These are phyloP conservation scores for Heliconius ethilla DNA, from an alignment of 2,888 invertebrate species.

Conservation along the genomic window DNA sequence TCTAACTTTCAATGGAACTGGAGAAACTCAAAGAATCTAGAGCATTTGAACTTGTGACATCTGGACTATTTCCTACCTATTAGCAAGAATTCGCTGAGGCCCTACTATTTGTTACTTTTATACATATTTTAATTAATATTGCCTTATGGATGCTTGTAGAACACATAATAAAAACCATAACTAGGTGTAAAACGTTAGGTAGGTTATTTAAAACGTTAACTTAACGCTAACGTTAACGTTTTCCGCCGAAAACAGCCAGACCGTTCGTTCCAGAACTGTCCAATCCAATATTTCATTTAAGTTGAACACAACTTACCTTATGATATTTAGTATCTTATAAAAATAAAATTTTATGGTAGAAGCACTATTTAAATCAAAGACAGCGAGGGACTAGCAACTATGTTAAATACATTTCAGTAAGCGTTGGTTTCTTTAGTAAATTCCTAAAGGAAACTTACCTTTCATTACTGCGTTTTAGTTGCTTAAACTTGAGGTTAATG, in stretches of 20 bases:
- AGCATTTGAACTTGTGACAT: slow-evolving; percentile 7
- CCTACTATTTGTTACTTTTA: slow-evolving; percentile 6
- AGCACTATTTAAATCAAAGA: not conserved
- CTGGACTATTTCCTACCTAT: slow-evolving; percentile 14
- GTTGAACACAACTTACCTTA: not conserved
- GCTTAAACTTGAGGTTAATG: not conserved
- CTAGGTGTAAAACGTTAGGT: no score
- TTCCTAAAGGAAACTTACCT: not conserved
- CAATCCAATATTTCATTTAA: not conserved
- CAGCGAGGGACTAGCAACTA: not conserved
- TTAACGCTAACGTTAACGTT: no score
- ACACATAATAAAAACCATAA: no score
- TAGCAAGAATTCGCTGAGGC: not conserved
- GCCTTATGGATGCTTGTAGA: no score
- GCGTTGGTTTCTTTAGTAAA: not conserved
- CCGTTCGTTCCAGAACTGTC: no score
- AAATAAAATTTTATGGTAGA: not conserved
- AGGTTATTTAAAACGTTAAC: no score
- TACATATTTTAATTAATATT: not conserved
- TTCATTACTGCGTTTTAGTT: slow-evolving; percentile 2
- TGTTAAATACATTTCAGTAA: slow-evolving; percentile 6
- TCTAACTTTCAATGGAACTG: slow-evolving; percentile 11
- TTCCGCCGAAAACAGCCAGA: no score
- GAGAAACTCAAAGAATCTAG: slow-evolving; percentile 3
- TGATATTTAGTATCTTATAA: not conserved